Base-by-base conservation (phyloP, 2,113 vertebrate species). In the Aegotheles bennettii region DNA sequence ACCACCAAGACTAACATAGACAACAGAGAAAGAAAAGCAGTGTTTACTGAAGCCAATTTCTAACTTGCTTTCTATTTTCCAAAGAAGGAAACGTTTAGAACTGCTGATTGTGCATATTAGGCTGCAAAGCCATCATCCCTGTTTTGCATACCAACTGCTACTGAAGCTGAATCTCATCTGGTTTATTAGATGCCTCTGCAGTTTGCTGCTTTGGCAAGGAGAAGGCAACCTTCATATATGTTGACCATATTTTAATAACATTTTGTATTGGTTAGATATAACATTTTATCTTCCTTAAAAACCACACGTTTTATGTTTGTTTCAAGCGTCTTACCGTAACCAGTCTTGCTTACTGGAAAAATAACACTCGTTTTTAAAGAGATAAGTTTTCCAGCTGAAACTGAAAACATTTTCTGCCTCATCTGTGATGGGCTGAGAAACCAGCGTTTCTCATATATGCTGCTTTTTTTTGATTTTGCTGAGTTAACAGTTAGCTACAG, bases 381-480 rank as follows among this genome's bases (percentile, higher is more conserved):
- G 95, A 94, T 93, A 43, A 74, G 87, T 97, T 98, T 98, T 98
- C 98, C 98, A 98, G 96, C 90, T 98, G 97, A 98, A 98, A 98
- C 97, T 98, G 97, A 97, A 98, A 98, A 96, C 71, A 7, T 96
- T 97, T 97, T 97, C 35, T 89, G 96, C 83, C 95, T 97, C 97
- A 97, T 97, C 94, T 7, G 95, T 81, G 92, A 94, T 96, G 95
- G 97, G 97, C 93, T 97, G 96, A 98, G 94, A 97, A 97, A 97
- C 93, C 93, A 97, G 90, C 92, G 83, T 94, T 98, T 98, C 97
- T 97, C 97, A 98, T 97, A 50, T 56, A 68, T 84, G 73, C 76
- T 92, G 64, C 78, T 8, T 81, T 38, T 45, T 43, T 68, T 35
- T 47, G 35, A 80, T 74, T 83, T 90, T 95, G 96, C 97, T 97